Evolutionary conservation across 2,888 invertebrate species (phyloP), one percentile per base, ranked within the genome.

Genomic region (Cecidostiba fungosa): DNA sequence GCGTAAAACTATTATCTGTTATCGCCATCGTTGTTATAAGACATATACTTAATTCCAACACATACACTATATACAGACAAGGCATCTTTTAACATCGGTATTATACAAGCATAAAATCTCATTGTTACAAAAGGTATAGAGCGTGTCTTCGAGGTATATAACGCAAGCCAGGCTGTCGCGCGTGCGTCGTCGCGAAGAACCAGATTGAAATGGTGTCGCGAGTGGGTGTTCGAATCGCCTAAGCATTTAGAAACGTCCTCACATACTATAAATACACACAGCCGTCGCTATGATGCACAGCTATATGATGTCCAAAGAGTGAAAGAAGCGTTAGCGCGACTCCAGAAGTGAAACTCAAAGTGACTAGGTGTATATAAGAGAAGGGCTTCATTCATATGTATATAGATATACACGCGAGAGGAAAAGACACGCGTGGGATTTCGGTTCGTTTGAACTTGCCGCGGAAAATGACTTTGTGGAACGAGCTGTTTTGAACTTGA

Each of bases 201-300:
- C 26, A 74, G 62, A 82, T 82, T 23, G 47, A 82, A 82, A 82
- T 74, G 43, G 82, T 82, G 82, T 82, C 82, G 74, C 82, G 66
- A 82, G 82, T 77, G 85, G 72, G 62, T 81, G 81, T 77, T 39
- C 29, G 66, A 81, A 78, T 50, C 26, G 74, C 66, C 59, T 47
- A 36, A 39, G 47, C 54, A 84, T 78, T 84, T 84, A 78, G 43
- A 72, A 78, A 43, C 78, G 83, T 77, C 43, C 83, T 59, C 54
- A 43, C 47, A 19, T 70, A 32, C 77, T 76, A 84, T 76, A 84
- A 80, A 84, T 84, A 80, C 47, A 39, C 66, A 2, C 26, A 59
- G 19, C n/a, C 47, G 10, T 73, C 43, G 8, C 8, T 10, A 8
- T 3, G 3, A 14, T 36, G 43, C 4, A 43, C 23, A 10, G 2